phyloP scores from a whole-genome alignment of 2,888 invertebrate genomes.

The Luperina nickerlii region DNA sequence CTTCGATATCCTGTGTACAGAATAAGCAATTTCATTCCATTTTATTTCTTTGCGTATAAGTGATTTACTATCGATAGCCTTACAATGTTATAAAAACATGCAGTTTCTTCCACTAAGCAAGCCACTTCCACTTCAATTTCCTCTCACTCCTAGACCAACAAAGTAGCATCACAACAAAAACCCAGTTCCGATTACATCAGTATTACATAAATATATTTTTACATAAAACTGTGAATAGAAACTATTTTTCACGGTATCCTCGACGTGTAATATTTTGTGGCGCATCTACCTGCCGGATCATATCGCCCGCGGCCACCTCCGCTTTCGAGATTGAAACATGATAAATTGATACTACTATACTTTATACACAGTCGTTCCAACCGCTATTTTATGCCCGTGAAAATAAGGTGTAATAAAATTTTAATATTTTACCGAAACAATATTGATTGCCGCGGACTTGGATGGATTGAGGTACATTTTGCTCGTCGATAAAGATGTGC shows the following conservation, averaged over 20 bases:
- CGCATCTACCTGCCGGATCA: slow-evolving; percentile 64
- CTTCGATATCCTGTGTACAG: not conserved
- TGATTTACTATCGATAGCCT: not conserved
- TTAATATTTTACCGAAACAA: slow-evolving; percentile 76
- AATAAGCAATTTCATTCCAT: not conserved
- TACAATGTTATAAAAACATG: not conserved
- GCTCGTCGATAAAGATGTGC: slow-evolving; percentile 30
- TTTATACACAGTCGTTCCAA: slow-evolving; percentile 70
- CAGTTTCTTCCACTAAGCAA: not conserved
- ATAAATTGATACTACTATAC: slow-evolving; percentile 79
- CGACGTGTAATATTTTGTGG: slow-evolving; percentile 71
- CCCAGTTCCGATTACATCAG: slow-evolving; percentile 34
- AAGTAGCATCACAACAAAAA: slow-evolving; percentile 34
- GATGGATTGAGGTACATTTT: slow-evolving; percentile 47
- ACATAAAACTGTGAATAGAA: slow-evolving; percentile 69
- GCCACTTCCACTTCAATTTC: slow-evolving; percentile 24
- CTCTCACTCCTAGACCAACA: slow-evolving; percentile 1
- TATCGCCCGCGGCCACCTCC: slow-evolving; percentile 68
- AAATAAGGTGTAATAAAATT: slow-evolving; percentile 77
- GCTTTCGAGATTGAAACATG: slow-evolving; percentile 82
- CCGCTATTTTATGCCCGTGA: slow-evolving; percentile 74
- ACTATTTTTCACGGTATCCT: slow-evolving; percentile 66
- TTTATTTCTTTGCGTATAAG: not conserved
- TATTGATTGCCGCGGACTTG: slow-evolving; percentile 70
- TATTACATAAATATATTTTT: slow-evolving; percentile 64